Conservation (phyloP, 2,797 vertebrate species). For the Aselliscus stoliczkanus region DNA sequence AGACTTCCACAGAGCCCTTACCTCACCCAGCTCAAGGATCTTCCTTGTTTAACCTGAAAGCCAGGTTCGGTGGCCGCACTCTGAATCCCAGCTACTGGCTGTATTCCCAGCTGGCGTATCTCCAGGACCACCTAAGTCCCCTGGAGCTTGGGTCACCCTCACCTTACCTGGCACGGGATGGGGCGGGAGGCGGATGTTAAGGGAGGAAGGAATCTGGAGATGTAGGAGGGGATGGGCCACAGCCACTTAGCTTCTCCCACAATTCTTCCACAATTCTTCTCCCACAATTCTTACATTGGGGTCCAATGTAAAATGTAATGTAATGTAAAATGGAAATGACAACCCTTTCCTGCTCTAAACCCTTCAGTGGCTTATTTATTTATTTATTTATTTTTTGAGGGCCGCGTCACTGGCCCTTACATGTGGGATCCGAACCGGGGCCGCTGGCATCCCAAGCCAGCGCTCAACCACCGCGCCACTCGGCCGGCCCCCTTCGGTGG, state of each 20-base stretch:
- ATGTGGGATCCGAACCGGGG: no score
- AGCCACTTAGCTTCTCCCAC: neutral
- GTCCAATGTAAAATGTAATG: no score
- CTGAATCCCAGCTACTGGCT: neutral
- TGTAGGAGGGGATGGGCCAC: accelerated
- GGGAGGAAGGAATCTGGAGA: neutral
- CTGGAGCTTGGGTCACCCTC: neutral
- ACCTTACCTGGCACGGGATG: neutral
- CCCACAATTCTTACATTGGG: no score
- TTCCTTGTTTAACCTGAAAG: neutral
- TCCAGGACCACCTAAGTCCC: neutral
- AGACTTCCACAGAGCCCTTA: neutral
- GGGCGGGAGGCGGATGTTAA: neutral
- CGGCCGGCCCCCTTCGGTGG: no score
- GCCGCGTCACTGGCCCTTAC: no score
- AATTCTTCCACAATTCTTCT: no score
- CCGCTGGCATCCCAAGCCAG: no score
- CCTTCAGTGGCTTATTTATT: no score
- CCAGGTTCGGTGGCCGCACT: neutral
- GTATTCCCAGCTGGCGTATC: neutral
- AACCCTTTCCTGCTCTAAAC: neutral
- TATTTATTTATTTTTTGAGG: no score
- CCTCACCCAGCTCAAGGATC: neutral
- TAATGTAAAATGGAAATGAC: neutral
- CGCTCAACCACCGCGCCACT: no score